Evolutionary conservation across 2,113 vertebrate species (phyloP).

Genomic region (Onychorhynchus coronatus): DNA sequence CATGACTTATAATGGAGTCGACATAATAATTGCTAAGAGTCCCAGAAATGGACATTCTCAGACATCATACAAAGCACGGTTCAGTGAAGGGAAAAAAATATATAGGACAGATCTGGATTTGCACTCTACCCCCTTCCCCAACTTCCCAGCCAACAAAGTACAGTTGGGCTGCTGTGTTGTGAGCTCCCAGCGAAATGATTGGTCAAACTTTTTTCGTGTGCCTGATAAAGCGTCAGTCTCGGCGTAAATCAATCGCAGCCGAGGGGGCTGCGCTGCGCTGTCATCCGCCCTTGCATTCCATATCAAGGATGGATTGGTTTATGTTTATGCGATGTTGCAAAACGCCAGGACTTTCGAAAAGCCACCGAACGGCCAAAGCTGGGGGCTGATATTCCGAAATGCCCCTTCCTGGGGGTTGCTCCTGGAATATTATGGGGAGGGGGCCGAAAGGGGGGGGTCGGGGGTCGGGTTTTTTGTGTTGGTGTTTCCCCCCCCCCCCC

Average conservation of each 20-base stretch:
- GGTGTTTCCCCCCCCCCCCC: no score
- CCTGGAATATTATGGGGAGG: background rate
- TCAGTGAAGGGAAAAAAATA: slow-evolving; percentile 79
- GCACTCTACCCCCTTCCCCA: slow-evolving; percentile 72
- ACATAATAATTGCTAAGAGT: slow-evolving; percentile 99
- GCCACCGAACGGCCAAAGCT: slow-evolving; percentile 63
- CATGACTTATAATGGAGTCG: slow-evolving; percentile 99
- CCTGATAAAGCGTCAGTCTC: slow-evolving; percentile 92
- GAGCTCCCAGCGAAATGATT: slow-evolving; percentile 92
- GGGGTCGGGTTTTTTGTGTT: background rate
- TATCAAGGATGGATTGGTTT: slow-evolving; percentile 83
- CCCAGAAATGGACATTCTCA: slow-evolving; percentile 99
- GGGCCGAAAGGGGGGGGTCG: background rate
- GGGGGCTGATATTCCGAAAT: background rate
- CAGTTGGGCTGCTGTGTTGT: slow-evolving; percentile 82
- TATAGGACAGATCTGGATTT: slow-evolving; percentile 81
- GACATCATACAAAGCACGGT: slow-evolving; percentile 91
- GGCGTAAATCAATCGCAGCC: slow-evolving; percentile 89
- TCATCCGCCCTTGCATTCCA: slow-evolving; percentile 80
- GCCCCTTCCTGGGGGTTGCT: background rate
- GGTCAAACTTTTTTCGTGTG: slow-evolving; percentile 93
- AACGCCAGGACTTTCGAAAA: slow-evolving; percentile 70
- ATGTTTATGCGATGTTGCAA: slow-evolving; percentile 77
- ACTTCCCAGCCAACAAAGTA: slow-evolving; percentile 92
- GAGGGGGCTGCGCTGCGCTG: slow-evolving; percentile 79